Evolutionary conservation across 2,113 vertebrate genomes (phyloP), one percentile per base, ranked within the genome.

Genomic region (Phaethon lepturus): DNA sequence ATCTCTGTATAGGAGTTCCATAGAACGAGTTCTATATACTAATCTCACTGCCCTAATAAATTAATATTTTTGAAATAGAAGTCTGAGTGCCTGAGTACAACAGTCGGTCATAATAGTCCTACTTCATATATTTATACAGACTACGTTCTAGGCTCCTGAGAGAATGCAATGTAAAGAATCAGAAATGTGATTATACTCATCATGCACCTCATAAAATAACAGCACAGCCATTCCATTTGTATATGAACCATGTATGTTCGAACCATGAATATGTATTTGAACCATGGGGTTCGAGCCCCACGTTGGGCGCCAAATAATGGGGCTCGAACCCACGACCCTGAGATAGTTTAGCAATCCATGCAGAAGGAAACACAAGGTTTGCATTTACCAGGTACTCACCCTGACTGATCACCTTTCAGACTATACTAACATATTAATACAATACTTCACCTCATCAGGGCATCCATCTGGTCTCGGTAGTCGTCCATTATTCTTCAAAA

Each of bases 401-500:
- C 67, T 60, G 29, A 86, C 38, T 28, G 13, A 90, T 26, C n/a
- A 86, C 50, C 20, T 58, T 78, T 83, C 29, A 64, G 28, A 88
- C 38, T 83, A 88, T 0, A 64, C 12, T n/a, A 94, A 87, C 29
- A 40, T 25, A 73, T 26, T 40, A 63, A 85, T 42, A 45, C 22
- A 88, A 93, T 97, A 99, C 99, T 99, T 99, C 98, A 96, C 99
- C 99, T 99, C 99, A 94, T 98, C 98, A 35, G 99, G 99, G 73
- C 99, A 99, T 25, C 97, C 98, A 17, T 99, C 98, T 24, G 99
- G 99, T 83, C 98, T 98, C 1, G 99, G 99, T 17, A 99, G 95
- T 90, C 99, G 98, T 74, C 98, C 99, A 56, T 98, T 99, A n/a
- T 98, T 98, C 93, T 99, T 99, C 78, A 99, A 97, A 93, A 99